These are phyloP conservation scores for Elaeidobius kamerunicus DNA, from an alignment of 2,888 invertebrate genomes.

Conservation along the genomic window DNA sequence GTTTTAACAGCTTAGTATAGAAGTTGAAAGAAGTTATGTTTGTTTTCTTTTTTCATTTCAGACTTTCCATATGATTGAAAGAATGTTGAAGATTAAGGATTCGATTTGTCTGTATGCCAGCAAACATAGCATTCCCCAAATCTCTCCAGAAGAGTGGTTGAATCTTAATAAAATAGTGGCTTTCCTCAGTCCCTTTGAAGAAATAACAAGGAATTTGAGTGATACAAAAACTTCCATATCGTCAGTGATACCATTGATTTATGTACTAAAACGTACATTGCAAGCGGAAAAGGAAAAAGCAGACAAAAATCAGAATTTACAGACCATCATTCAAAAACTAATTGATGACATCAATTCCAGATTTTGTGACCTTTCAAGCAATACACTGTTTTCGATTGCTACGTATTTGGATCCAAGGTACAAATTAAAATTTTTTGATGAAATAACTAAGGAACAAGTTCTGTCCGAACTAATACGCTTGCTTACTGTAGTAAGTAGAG, in stretches of 20 bases:
- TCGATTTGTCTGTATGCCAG: neutral
- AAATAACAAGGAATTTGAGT: constrained; percentile 7
- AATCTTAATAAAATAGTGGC: constrained; percentile 7
- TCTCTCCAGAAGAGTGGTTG: neutral
- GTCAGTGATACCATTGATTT: constrained; percentile 3
- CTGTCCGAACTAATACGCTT: neutral
- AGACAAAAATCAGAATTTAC: constrained; percentile 7
- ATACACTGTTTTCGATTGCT: constrained; percentile 1
- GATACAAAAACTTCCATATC: constrained; percentile 10
- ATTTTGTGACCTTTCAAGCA: constrained; percentile 6
- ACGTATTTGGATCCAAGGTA: constrained; percentile 1
- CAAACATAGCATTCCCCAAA: neutral
- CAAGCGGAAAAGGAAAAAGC: constrained; percentile 1
- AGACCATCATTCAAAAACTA: neutral
- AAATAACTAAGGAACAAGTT: neutral
- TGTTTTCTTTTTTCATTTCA: no score
- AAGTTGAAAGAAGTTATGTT: no score
- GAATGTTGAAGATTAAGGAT: neutral
- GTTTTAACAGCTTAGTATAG: no score
- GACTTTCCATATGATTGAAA: neutral
- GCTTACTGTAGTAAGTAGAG: neutral
- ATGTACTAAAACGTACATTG: constrained; percentile 9
- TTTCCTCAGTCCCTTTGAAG: constrained; percentile 2
- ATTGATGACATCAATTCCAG: constrained; percentile 5
- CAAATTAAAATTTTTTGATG: neutral